Evolutionary conservation across 2,113 vertebrate species (phyloP).

Genomic region (Sterrhoptilus dennistouni): DNA sequence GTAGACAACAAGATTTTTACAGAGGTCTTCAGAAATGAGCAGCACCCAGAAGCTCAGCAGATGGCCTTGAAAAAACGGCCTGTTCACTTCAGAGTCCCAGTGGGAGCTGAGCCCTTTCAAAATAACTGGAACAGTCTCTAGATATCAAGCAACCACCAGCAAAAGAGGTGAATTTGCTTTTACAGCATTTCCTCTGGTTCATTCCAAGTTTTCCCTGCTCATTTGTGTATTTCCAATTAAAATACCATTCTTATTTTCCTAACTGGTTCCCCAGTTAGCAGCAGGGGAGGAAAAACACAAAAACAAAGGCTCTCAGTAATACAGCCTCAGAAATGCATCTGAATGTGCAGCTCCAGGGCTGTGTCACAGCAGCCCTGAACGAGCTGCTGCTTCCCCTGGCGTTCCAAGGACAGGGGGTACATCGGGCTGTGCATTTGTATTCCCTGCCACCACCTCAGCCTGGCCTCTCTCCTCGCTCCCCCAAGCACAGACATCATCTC

Average conservation of each 20-base stretch:
- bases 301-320: not conserved
- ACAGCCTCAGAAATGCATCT: not conserved
- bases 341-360: not conserved
- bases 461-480: not conserved
- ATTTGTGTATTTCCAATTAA: conserved; percentile 9
- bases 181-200: not conserved
- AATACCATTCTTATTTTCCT: not conserved
- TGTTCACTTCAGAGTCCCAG: conserved; percentile 17
- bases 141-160: not conserved
- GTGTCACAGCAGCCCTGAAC: not conserved
- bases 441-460: not conserved
- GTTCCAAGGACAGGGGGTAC: not conserved
- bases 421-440: not conserved
- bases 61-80: conserved; percentile 3
- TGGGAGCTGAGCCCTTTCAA: conserved; percentile 26
- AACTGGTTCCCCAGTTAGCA: not conserved
- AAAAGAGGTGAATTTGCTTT: conserved; percentile 23
- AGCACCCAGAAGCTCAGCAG: conserved; percentile 44
- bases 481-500: conserved; percentile 26
- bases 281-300: not conserved
- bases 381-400: not conserved
- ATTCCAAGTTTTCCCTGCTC: conserved; percentile 17
- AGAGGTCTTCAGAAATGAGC: conserved; percentile 24
- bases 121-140: conserved; percentile 20
- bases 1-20: not conserved